Percentiles rank a stretch among this genome's conserved stretches.
Conservation (phyloP, 1,140 invertebrate species). For the Cotesia chilonis region DNA sequence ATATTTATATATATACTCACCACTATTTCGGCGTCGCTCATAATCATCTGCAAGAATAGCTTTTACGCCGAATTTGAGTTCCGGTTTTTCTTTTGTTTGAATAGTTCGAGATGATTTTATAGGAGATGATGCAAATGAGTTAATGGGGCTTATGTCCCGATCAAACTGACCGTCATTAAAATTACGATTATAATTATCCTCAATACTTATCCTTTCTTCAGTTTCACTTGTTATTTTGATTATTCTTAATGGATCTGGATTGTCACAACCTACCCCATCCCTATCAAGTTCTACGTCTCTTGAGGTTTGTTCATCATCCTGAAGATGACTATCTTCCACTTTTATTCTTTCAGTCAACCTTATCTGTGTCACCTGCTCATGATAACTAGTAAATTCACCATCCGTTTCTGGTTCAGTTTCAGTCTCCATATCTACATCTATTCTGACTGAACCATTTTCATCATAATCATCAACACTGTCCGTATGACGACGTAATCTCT, state of each 20-base stretch:
- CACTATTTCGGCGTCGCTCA: conserved; percentile 59
- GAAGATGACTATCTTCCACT: background rate
- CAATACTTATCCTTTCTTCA: conserved; percentile 53
- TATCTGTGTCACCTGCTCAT: conserved; percentile 13
- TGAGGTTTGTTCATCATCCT: conserved; percentile 22
- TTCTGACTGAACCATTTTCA: conserved; percentile 15
- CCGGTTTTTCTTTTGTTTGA: conserved; percentile 72
- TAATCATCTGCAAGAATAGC: conserved; percentile 81
- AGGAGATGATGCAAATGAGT: conserved; percentile 16
- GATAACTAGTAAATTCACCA: conserved; percentile 25
- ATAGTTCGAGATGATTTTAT: conserved; percentile 49
- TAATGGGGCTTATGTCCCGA: conserved; percentile 6
- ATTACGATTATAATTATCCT: conserved; percentile 52
- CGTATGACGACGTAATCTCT: conserved; percentile 1
- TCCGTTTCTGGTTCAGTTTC: conserved; percentile 32
- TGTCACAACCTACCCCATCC: conserved; percentile 20
- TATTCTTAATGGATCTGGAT: conserved; percentile 24
- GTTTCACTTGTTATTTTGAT: conserved; percentile 45
- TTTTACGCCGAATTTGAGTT: conserved; percentile 92
- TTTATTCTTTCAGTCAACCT: conserved; percentile 3
- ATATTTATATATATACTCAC: conserved; percentile 41
- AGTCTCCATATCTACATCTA: conserved; percentile 31
- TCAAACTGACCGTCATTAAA: conserved; percentile 58
- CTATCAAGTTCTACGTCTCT: conserved; percentile 7
- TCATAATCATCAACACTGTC: conserved; percentile 22